Conservation (phyloP, 2,113 vertebrate species). For the Phrynocephalus versicolor region DNA sequence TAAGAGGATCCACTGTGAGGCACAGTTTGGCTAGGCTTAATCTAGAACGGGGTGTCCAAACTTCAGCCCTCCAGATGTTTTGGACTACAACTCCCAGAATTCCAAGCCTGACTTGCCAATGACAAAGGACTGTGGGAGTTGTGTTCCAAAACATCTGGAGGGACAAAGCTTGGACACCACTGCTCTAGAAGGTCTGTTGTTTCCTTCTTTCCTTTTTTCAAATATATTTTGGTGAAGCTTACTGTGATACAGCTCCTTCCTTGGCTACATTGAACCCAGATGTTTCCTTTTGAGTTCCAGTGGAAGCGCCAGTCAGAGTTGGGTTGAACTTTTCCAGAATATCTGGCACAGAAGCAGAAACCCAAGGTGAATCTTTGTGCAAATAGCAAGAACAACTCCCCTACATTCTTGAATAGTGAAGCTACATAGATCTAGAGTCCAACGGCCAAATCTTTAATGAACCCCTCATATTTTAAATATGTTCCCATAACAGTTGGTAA, state of each 20-base stretch:
- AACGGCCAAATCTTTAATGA: constrained; percentile 9
- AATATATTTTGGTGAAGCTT: constrained; percentile 14
- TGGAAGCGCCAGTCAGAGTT: constrained; percentile 82
- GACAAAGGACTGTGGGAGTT: too few relatives aligned
- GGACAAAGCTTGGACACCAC: too few relatives aligned
- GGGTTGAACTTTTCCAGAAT: constrained; percentile 92
- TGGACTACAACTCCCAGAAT: too few relatives aligned
- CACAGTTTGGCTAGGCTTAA: neutral
- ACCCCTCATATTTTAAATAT: neutral
- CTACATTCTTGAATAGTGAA: rapidly evolving
- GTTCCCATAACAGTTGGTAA: neutral
- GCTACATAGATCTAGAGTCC: neutral
- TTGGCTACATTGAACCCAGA: constrained; percentile 85
- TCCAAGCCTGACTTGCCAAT: too few relatives aligned
- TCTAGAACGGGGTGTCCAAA: too few relatives aligned
- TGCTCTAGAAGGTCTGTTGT: neutral
- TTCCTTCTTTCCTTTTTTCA: neutral
- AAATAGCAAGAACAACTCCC: neutral
- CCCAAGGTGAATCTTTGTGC: neutral
- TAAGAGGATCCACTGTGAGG: neutral
- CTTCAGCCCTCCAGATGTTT: too few relatives aligned
- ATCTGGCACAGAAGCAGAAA: constrained; percentile 74
- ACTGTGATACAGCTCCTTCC: constrained; percentile 81
- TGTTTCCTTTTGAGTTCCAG: constrained; percentile 60
- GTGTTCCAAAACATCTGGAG: too few relatives aligned